Evolutionary conservation across 2,113 vertebrate genomes (phyloP).

Genomic region (Nanorana parkeri): DNA sequence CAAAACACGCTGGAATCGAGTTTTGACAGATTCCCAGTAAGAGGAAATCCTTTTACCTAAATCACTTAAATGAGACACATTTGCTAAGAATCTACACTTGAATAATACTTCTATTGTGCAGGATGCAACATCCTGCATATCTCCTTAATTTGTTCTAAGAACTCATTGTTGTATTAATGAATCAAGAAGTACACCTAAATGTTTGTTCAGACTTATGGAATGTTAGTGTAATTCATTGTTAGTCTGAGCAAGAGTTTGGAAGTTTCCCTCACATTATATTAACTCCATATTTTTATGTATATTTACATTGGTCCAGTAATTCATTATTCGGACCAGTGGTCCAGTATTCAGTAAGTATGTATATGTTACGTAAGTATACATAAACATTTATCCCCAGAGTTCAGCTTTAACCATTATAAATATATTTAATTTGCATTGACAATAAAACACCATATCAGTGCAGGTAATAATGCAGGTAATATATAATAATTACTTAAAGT

Average conservation of each 20-base stretch:
- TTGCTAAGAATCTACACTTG: constrained; percentile 33
- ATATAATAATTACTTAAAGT: too few relatives aligned
- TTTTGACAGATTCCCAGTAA: constrained; percentile 55
- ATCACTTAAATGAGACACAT: constrained; percentile 47
- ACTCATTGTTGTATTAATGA: constrained; percentile 29
- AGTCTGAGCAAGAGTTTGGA: neutral
- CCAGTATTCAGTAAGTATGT: too few relatives aligned
- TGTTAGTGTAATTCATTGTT: neutral
- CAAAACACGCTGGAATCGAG: constrained; percentile 47
- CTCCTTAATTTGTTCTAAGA: constrained; percentile 35
- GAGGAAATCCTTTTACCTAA: constrained; percentile 55
- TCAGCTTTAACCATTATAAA: neutral
- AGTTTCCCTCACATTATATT: neutral
- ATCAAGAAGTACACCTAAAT: neutral
- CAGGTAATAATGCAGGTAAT: neutral
- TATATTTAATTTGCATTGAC: constrained; percentile 4
- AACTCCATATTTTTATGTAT: too few relatives aligned
- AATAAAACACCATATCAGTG: constrained; percentile 8
- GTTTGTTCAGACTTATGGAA: neutral
- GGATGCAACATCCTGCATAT: constrained; percentile 34
- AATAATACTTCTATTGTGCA: constrained; percentile 43
- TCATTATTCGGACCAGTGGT: too few relatives aligned
- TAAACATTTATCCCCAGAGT: too few relatives aligned
- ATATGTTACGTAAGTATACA: too few relatives aligned
- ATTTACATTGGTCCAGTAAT: too few relatives aligned